Conservation (phyloP, 30 jellyfish, hydroid and myxozoan species). For the Cassiopea andromeda region DNA sequence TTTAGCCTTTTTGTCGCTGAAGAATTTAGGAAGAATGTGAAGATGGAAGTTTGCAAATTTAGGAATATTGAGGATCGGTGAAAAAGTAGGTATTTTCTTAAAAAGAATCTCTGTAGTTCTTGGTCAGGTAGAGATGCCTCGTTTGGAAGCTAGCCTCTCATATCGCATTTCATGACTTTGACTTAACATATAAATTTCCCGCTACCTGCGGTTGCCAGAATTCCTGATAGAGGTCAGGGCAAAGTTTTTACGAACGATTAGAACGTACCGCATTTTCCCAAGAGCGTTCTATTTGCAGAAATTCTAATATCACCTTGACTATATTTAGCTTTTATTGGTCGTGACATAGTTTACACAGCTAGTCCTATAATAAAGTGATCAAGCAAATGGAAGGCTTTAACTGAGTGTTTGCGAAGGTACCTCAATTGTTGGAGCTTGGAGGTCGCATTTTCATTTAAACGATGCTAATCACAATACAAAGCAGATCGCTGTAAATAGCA, state of each 20-base stretch:
- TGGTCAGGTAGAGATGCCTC: not conserved
- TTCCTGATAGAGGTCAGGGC: not conserved
- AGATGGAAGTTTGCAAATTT: too few relatives aligned
- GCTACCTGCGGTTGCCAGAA: constrained; percentile 3
- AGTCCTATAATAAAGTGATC: not conserved
- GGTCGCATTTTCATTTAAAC: not conserved
- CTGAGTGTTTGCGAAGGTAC: not conserved
- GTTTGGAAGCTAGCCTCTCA: not conserved
- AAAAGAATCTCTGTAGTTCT: too few relatives aligned
- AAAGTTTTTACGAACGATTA: not conserved
- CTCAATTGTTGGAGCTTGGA: not conserved
- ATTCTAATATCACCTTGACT: not conserved
- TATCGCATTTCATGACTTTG: not conserved
- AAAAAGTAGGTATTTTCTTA: too few relatives aligned
- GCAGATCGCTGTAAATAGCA: not conserved
- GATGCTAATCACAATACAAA: not conserved
- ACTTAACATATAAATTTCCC: not conserved
- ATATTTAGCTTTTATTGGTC: not conserved
- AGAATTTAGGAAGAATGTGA: too few relatives aligned
- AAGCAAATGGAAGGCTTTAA: constrained; percentile 8
- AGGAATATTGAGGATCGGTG: too few relatives aligned
- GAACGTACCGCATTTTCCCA: constrained; percentile 1
- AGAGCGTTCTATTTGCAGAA: not conserved
- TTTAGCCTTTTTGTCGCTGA: too few relatives aligned
- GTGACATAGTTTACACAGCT: not conserved